These are phyloP conservation scores for Sitta europaea DNA, from an alignment of 2,113 vertebrate species.

Conservation along the genomic window DNA sequence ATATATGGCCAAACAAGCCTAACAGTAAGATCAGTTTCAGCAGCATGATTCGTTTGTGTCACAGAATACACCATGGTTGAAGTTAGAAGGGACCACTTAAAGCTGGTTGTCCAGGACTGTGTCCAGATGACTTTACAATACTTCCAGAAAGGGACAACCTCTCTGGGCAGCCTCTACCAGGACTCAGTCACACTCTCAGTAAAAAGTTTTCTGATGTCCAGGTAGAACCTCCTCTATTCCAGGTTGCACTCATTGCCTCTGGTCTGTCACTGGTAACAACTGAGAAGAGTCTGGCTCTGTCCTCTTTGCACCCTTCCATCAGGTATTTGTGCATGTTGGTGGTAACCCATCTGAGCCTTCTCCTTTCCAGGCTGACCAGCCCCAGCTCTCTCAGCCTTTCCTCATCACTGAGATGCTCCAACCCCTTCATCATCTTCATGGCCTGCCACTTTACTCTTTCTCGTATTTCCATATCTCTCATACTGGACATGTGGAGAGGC, in stretches of 20 bases:
- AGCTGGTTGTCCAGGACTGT: fast-evolving
- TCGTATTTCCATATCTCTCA: background rate
- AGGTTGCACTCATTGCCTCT: background rate
- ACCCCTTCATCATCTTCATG: background rate
- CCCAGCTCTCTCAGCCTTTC: background rate
- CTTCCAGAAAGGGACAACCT: background rate
- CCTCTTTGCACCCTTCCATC: background rate
- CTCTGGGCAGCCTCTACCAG: background rate
- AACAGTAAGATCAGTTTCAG: background rate
- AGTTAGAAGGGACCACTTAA: background rate
- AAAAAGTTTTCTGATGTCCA: background rate
- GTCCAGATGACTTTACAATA: background rate
- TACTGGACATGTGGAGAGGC: background rate
- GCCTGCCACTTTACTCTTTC: background rate
- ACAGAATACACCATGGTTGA: background rate
- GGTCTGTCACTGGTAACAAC: background rate
- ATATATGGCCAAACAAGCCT: background rate
- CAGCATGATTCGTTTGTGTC: background rate
- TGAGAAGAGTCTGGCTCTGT: background rate
- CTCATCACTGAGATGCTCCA: background rate
- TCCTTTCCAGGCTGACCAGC: background rate
- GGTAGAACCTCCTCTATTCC: background rate
- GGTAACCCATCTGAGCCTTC: background rate
- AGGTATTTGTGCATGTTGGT: background rate
- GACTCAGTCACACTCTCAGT: background rate